Conservation (phyloP, 2,888 invertebrate species). For the Scaptomyza polygonia region DNA sequence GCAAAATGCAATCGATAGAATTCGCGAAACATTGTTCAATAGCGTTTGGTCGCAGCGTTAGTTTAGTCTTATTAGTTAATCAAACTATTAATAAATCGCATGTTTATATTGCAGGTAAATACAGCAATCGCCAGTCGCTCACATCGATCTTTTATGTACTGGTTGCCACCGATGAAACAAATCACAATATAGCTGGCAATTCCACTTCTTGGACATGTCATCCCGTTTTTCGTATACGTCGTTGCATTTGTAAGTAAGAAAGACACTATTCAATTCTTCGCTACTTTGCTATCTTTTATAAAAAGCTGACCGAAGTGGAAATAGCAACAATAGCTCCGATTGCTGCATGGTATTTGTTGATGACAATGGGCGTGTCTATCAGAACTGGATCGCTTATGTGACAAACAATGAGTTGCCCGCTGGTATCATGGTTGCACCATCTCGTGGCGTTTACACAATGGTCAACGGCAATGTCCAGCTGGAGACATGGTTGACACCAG, state of each 20-base stretch:
- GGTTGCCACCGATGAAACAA: conserved; percentile 60
- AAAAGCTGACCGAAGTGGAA: conserved; percentile 30
- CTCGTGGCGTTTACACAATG: conserved; percentile 82
- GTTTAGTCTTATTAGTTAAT: conserved; percentile 12
- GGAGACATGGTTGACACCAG: conserved; percentile 73
- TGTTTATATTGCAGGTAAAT: conserved; percentile 72
- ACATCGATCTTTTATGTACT: conserved; percentile 80
- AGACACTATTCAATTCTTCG: background rate
- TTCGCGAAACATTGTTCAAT: conserved; percentile 61
- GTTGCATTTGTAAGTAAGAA: conserved; percentile 82
- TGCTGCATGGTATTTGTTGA: conserved; percentile 83
- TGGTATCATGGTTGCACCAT: conserved; percentile 85
- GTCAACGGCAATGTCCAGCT: conserved; percentile 56
- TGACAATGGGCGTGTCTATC: conserved; percentile 84
- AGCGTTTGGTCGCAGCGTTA: conserved; percentile 81
- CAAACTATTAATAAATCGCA: background rate
- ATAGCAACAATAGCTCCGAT: conserved; percentile 54
- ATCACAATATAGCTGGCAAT: conserved; percentile 40
- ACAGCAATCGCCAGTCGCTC: conserved; percentile 76
- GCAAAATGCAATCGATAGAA: conserved; percentile 3
- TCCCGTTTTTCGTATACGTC: conserved; percentile 80
- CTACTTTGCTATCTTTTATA: background rate
- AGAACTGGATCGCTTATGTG: conserved; percentile 84
- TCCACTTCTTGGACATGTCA: conserved; percentile 71
- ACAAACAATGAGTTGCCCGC: conserved; percentile 84